Percentiles rank a stretch among this genome's conserved stretches.
These are phyloP conservation scores for Brassicogethes aeneus DNA, from an alignment of 2,888 invertebrate species.

Conservation along the genomic window DNA sequence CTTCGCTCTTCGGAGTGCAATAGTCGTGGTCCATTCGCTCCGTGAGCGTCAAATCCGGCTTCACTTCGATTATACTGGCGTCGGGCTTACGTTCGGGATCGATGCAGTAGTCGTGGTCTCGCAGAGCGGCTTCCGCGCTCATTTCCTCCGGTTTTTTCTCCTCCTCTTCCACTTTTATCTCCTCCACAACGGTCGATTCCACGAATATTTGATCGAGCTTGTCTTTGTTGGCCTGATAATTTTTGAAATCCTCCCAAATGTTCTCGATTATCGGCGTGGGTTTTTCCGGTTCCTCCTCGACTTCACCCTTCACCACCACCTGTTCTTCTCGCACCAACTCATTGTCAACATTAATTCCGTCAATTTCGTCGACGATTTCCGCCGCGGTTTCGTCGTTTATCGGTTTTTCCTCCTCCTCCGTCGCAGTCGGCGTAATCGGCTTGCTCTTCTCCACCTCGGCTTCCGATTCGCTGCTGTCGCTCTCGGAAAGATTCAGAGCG, in stretches of 20 bases:
- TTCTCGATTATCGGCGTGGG: slow-evolving; percentile 43
- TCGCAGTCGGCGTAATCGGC: slow-evolving; percentile 12
- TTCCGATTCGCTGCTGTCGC: slow-evolving; percentile 63
- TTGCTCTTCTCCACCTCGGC: slow-evolving; percentile 30
- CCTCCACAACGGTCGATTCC: slow-evolving; percentile 14
- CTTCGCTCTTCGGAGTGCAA: slow-evolving; percentile 25
- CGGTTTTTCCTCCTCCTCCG: slow-evolving; percentile 23
- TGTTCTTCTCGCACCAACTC: slow-evolving; percentile 10
- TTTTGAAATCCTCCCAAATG: slow-evolving; percentile 70
- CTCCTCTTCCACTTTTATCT: slow-evolving; percentile 7
- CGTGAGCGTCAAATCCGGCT: slow-evolving; percentile 33
- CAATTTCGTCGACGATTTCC: slow-evolving; percentile 9
- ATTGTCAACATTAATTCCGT: slow-evolving; percentile 9
- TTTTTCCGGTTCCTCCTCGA: slow-evolving; percentile 2
- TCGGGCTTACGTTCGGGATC: slow-evolving; percentile 29
- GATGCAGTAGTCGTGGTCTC: slow-evolving; percentile 70
- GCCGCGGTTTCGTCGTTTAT: slow-evolving; percentile 24
- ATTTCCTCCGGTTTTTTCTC: slow-evolving; percentile 1
- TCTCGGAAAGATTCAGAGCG: slow-evolving; percentile 75
- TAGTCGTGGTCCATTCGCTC: slow-evolving; percentile 42
- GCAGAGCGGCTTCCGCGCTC: slow-evolving; percentile 33
- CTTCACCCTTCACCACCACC: slow-evolving; percentile 4
- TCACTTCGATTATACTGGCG: slow-evolving; percentile 29
- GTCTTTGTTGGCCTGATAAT: slow-evolving; percentile 61
- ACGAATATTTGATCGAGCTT: slow-evolving; percentile 38